phyloP scores from a whole-genome alignment of 92 coral and sea anemone genomes.

The Pocillopora grandis region DNA sequence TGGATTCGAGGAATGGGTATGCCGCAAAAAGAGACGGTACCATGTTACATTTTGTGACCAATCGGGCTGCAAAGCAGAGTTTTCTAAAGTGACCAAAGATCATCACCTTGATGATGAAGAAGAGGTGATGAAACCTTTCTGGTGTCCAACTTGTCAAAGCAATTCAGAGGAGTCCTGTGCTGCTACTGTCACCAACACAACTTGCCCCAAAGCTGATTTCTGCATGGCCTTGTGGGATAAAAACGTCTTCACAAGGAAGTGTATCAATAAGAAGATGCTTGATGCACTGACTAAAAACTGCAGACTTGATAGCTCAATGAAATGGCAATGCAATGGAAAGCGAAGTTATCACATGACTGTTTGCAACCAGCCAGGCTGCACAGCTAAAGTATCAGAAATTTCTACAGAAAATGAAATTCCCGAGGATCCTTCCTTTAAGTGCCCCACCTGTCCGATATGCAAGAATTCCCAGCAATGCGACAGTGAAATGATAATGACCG shows the following conservation, averaged over 20 bases:
- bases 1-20: not conserved
- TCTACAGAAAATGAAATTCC: no score
- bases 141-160: slow-evolving; percentile 27
- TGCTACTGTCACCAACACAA: not conserved
- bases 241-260: slow-evolving; percentile 21
- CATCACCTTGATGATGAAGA: not conserved
- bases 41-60: slow-evolving; percentile 12
- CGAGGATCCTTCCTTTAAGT: slow-evolving; percentile 4
- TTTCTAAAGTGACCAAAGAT: not conserved
- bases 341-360: slow-evolving; percentile 4
- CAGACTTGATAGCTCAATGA: not conserved
- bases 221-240: slow-evolving; percentile 12
- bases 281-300: slow-evolving; percentile 10
- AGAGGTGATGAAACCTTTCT: not conserved
- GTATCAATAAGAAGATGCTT: slow-evolving; percentile 23
- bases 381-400: not conserved
- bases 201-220: slow-evolving; percentile 22
- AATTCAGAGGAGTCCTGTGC: slow-evolving; percentile 4
- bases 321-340: slow-evolving; percentile 10
- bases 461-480: slow-evolving; percentile 18
- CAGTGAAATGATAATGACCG: not conserved
- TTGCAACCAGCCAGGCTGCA: slow-evolving; percentile 20
- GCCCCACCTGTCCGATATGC: slow-evolving; percentile 32
- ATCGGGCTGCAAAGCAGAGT: slow-evolving; percentile 24
- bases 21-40: not conserved